These are phyloP conservation scores for Hirudo medicinalis DNA, from an alignment of 1,140 invertebrate genomes.

Conservation along the genomic window DNA sequence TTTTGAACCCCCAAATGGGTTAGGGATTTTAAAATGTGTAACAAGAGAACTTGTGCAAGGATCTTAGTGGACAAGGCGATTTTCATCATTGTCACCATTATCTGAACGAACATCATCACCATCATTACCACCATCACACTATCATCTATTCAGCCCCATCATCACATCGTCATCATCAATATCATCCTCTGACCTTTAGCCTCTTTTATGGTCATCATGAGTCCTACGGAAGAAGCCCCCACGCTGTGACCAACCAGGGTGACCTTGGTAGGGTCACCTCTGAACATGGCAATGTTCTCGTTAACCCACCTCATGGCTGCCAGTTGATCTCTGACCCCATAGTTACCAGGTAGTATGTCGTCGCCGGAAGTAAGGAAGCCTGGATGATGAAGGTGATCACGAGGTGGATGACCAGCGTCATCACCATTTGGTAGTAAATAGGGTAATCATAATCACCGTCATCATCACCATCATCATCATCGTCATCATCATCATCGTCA, in stretches of 20 bases:
- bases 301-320: slow-evolving; percentile 76
- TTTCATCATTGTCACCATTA: no score
- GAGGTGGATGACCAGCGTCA: no score
- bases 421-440: no score
- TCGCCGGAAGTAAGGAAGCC: slow-evolving; percentile 78
- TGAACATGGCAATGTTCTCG: slow-evolving; percentile 71
- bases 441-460: no score
- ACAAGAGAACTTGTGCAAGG: no score
- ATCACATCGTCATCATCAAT: no score
- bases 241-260: slow-evolving; percentile 82
- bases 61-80: no score
- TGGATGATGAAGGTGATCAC: slow-evolving; percentile 33
- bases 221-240: slow-evolving; percentile 48
- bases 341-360: slow-evolving; percentile 80
- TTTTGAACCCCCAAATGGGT: no score
- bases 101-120: no score
- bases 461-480: not conserved
- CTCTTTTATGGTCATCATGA: slow-evolving; percentile 9
- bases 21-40: no score
- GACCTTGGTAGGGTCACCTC: slow-evolving; percentile 67
- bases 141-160: no score
- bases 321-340: slow-evolving; percentile 75
- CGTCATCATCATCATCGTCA: not conserved
- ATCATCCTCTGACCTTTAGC: not conserved
- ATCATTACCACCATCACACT: no score